phyloP scores from a whole-genome alignment of 2,888 invertebrate genomes.

The Ichneumoninae sp. region DNA sequence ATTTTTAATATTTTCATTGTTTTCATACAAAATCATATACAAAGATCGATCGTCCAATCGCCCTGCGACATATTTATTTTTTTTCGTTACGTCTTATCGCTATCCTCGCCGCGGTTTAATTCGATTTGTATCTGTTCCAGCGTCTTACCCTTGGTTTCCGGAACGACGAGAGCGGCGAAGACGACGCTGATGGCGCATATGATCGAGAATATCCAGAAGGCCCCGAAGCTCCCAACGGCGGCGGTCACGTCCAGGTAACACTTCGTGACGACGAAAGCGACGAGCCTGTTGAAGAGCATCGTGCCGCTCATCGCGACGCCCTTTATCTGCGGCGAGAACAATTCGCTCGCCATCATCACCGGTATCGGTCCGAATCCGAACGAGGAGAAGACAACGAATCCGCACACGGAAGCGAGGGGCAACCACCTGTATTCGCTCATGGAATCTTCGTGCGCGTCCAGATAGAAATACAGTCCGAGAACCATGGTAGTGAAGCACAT shows the following conservation, averaged over 20 bases:
- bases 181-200: constrained; percentile 88
- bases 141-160: constrained; percentile 85
- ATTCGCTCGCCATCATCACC: constrained; percentile 93
- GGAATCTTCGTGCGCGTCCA: constrained; percentile 76
- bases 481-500: constrained; percentile 90
- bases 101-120: constrained; percentile 70
- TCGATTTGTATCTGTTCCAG: constrained; percentile 84
- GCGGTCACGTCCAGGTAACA: constrained; percentile 87
- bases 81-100: background rate
- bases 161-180: constrained; percentile 89
- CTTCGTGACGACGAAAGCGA: constrained; percentile 92
- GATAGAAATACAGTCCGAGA: constrained; percentile 90
- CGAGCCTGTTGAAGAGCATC: constrained; percentile 92
- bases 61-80: background rate
- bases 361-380: constrained; percentile 95
- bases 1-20: background rate
- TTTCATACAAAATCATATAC: background rate
- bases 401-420: constrained; percentile 90
- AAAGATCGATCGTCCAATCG: background rate
- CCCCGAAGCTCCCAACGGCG: constrained; percentile 85
- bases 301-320: constrained; percentile 91
- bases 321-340: constrained; percentile 92
- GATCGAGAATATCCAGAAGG: constrained; percentile 91
- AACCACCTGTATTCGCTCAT: constrained; percentile 89
- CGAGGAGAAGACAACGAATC: constrained; percentile 93